phyloP scores from a whole-genome alignment of 2,113 vertebrate genomes.

The Romanogobio albipinnatus region DNA sequence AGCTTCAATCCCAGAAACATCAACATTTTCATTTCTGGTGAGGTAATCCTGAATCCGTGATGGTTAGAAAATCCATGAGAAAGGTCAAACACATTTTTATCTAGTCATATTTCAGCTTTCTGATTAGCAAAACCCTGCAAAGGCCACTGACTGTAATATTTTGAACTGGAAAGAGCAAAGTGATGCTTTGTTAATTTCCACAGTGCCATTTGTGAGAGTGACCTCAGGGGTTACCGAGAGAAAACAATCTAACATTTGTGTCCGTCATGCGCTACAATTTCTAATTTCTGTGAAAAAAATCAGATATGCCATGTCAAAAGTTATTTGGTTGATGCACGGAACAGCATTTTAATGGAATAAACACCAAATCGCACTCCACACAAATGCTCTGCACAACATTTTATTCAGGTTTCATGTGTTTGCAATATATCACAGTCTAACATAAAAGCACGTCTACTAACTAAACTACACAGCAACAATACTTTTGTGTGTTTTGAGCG shows the following conservation, averaged over 20 bases:
- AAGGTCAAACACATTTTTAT: conserved; percentile 31
- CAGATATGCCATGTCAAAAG: neutral
- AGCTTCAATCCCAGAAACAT: neutral
- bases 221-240: neutral
- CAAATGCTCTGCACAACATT: conserved; percentile 86
- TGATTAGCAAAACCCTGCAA: neutral
- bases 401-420: conserved; percentile 46
- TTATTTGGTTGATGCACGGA: neutral
- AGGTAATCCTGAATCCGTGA: neutral
- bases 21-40: neutral
- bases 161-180: conserved; percentile 31
- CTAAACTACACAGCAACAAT: conserved; percentile 81
- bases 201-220: conserved; percentile 2
- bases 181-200: neutral
- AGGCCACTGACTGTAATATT: conserved; percentile 31
- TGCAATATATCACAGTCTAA: neutral
- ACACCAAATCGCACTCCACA: conserved; percentile 58
- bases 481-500: conserved; percentile 73
- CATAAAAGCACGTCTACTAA: conserved; percentile 85
- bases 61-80: neutral
- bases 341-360: conserved; percentile 36
- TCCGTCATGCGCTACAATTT: neutral
- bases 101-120: neutral
- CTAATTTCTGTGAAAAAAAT: neutral
- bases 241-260: neutral